Evolutionary conservation across 2,797 vertebrate genomes (phyloP).

Genomic region (Xiphorhynchus erythropygius): DNA sequence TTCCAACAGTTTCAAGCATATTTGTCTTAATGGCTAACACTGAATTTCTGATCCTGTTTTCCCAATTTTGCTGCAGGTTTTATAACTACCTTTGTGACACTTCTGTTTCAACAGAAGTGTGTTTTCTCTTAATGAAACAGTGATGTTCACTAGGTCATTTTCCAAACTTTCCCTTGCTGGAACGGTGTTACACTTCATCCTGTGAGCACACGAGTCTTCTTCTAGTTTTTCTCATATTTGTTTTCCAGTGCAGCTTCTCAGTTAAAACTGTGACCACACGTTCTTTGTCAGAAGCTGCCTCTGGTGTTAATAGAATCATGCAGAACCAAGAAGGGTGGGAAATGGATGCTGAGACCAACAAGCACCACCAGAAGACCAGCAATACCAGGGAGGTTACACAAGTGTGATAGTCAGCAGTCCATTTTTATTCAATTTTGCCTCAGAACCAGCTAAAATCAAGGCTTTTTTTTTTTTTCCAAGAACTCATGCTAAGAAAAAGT

Average conservation of each 20-base stretch:
- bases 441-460: not conserved
- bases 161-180: not conserved
- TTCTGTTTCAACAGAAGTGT: not conserved
- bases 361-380: not conserved
- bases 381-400: not conserved
- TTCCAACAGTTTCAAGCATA: not conserved
- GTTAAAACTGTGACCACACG: rapidly evolving
- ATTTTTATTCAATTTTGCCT: not conserved
- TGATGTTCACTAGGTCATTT: not conserved
- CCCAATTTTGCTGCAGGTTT: not conserved
- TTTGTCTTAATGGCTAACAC: not conserved
- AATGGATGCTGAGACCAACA: not conserved
- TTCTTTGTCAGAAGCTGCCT: not conserved
- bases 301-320: not conserved
- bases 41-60: not conserved
- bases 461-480: not conserved
- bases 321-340: not conserved
- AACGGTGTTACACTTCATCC: not conserved
- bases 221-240: not conserved
- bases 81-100: not conserved
- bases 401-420: not conserved
- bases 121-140: not conserved
- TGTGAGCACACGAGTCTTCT: not conserved
- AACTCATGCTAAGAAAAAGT: not conserved
- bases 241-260: not conserved